Conservation (phyloP, 2,797 vertebrate genomes). For the Poliocrania exsul region DNA sequence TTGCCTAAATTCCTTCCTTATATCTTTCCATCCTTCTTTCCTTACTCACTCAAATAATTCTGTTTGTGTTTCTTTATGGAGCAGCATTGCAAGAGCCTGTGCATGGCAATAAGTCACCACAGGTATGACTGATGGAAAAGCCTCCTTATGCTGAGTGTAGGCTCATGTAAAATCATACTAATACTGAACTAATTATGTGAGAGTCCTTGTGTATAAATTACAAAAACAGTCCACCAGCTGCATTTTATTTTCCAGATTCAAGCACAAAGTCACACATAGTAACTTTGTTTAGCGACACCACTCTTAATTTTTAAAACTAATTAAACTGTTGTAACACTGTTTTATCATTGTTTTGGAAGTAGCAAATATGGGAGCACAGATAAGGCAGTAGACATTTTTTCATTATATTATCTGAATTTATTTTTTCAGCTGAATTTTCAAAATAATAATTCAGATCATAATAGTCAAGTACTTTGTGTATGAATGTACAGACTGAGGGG, state of each 20-base stretch:
- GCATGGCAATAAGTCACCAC: conserved; percentile 75
- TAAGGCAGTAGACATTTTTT: neutral
- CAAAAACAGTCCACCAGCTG: neutral
- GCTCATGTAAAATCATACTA: conserved; percentile 58
- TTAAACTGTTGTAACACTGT: neutral
- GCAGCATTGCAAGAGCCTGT: conserved; percentile 75
- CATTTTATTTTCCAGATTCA: conserved; percentile 16
- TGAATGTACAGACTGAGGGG: neutral
- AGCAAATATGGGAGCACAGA: neutral
- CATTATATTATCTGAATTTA: neutral
- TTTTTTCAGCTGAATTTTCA: neutral
- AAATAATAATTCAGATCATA: neutral
- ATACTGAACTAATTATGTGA: neutral
- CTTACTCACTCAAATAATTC: conserved; percentile 60
- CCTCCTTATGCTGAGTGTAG: conserved; percentile 36
- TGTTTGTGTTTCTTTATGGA: conserved; percentile 77
- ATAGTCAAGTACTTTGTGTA: neutral
- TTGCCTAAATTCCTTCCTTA: conserved; percentile 60
- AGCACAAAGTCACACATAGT: neutral
- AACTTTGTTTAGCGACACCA: neutral
- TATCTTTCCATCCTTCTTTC: conserved; percentile 52
- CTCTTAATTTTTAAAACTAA: neutral
- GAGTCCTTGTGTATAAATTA: neutral
- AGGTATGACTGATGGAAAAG: conserved; percentile 63
- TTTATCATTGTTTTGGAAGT: neutral